Base-by-base conservation (phyloP, 1,140 invertebrate genomes). In the Lucilia sericata region DNA sequence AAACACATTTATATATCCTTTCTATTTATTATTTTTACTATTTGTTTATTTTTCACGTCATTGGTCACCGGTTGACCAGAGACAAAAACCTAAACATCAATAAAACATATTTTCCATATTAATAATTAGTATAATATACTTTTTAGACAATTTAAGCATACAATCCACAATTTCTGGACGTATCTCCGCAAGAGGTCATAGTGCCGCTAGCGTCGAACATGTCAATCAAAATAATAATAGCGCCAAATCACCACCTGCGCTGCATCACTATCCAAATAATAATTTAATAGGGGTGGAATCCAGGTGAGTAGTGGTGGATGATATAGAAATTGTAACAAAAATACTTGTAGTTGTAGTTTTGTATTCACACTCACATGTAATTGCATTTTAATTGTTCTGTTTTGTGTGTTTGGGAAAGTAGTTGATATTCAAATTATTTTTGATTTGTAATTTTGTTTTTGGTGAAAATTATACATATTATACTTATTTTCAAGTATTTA, bases 281-380 rank as follows among this genome's bases (percentile, higher is more conserved):
- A 80, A 86, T 75, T 85, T 91, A 19, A 85, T 91, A 83, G 89
- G 88, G 10, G 87, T 91, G 1, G 88, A 91, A 85, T 91, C 90
- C 49, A 89, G 86, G 90, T 91, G 13, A 86, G 84, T 83, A 82
- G 17, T 21, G 14, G 25, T 76, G 10, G n/a, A 76, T 30, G 42
- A 42, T 7, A 42, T 42, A 42, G 42, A 60, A 60, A 14, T 10
- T 12, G 0, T 12, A 60, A 42, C 42, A 42, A 42, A 60, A 60
- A 60, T 60, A 60, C 51, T n/a, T 60, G 5, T 42, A 42, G 42
- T 42, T 42, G 0, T 42, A 42, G 7, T 42, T 42, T 30, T 30
- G 25, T 30, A 30, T 30, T 42, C 5, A 36, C 36, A 36, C 51
- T 17, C 17, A 30, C 3, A 13, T 74, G n/a, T 84, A 83, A 82